phyloP scores from a whole-genome alignment of 2,888 invertebrate species.

The Pseudolycoriella hygida region DNA sequence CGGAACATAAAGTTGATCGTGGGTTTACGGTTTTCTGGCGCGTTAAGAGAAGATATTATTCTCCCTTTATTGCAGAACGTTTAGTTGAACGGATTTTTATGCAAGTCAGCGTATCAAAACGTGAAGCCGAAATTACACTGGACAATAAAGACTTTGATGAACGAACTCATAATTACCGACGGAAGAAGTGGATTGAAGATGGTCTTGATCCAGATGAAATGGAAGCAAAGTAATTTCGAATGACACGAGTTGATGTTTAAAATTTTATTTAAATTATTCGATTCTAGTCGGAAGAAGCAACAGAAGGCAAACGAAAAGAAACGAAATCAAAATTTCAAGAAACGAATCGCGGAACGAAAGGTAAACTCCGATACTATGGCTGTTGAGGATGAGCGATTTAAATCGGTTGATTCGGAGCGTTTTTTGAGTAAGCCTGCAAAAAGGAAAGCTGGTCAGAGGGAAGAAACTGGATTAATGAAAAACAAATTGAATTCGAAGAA shows the following conservation, averaged over 20 bases:
- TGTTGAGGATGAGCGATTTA: neutral
- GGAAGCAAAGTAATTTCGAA: conserved; percentile 35
- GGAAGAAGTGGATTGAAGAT: conserved; percentile 73
- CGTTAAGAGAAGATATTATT: neutral
- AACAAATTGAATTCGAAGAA: no score
- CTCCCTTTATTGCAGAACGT: conserved; percentile 38
- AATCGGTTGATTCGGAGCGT: neutral
- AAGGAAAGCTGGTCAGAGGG: no score
- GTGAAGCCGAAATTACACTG: conserved; percentile 81
- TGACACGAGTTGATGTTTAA: neutral
- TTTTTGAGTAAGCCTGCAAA: no score
- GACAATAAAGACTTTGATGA: conserved; percentile 88
- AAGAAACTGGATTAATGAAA: no score
- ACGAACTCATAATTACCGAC: conserved; percentile 64
- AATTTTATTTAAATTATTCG: neutral
- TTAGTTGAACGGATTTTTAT: conserved; percentile 81
- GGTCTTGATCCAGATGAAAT: conserved; percentile 67
- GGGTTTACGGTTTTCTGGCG: no score
- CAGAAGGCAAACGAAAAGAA: conserved; percentile 22
- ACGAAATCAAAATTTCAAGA: conserved; percentile 17
- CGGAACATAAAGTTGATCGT: conserved; percentile 71
- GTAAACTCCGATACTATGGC: neutral
- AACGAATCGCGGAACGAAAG: neutral
- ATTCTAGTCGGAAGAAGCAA: conserved; percentile 20
- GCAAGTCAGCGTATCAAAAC: conserved; percentile 79